Base-by-base conservation (phyloP, 2,888 invertebrate species). In the Scaptomyza flava region DNA sequence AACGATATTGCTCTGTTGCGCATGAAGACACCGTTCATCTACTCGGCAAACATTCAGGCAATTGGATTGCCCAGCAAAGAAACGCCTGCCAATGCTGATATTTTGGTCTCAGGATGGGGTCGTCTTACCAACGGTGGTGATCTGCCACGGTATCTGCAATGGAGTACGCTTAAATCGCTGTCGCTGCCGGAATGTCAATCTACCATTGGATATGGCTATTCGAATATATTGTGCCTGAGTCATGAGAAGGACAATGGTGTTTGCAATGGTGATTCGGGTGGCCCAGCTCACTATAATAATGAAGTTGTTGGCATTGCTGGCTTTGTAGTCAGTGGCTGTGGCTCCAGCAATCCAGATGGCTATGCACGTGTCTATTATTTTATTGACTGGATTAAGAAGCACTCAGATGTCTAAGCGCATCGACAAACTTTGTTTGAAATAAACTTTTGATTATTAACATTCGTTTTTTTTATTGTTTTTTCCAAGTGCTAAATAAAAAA, bases 191-290 rank as follows among this genome's bases (percentile, higher is more conserved):
- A 42, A 6, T 81, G 81, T n/a, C 31, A 71, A 0, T 12, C 42
- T 0, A 17, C 38, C 27, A 90, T 90, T 14, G 43, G 67, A 0
- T 72, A 68, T 59, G 78, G 74, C 6, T 66, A 83, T 7, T 67
- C 71, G 4, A 62, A 72, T 3, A 65, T 90, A 2, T 47, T 91
- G 23, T 91, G 91, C 57, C 77, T 91, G 36, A 66, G 52, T 20
- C 91, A 90, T 46, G 58, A 51, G 14, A 54, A 36, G 0, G 42
- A 78, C 30, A 83, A 87, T 45, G 91, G 91, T 2, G 85, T 81
- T n/a, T 91, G 91, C 71, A 75, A 82, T 31, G 91, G 90, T 0
- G 91, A 91, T 54, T 90, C 89, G 5, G 91, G 91, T 12, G 90
- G 90, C 6, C 90, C 91, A 30, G 89, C 90, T 9, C 47, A 79